Percentiles rank a stretch among this genome's conserved stretches.
Conservation (phyloP, 2,888 invertebrate genomes). For the Leptinotarsa haldemani region DNA sequence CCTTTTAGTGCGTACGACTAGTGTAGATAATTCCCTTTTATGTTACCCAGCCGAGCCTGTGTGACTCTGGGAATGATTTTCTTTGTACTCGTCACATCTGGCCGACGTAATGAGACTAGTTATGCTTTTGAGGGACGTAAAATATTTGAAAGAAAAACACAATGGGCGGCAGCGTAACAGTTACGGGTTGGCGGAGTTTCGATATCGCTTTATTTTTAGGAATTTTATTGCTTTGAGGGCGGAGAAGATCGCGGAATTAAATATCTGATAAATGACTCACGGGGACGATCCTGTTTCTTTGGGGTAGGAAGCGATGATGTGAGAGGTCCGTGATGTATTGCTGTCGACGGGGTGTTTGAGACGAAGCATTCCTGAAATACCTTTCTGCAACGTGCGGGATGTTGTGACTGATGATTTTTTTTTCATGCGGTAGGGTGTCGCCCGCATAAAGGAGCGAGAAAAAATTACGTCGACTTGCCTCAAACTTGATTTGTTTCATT, state of each 20-base stretch:
- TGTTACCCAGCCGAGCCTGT: slow-evolving; percentile 27
- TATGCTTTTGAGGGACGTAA: slow-evolving; percentile 43
- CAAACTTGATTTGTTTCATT: not conserved
- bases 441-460: not conserved
- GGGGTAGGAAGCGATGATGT: slow-evolving; percentile 11
- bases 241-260: slow-evolving; percentile 26
- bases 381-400: slow-evolving; percentile 2
- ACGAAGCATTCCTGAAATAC: slow-evolving; percentile 11
- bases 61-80: slow-evolving; percentile 34
- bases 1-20: slow-evolving; percentile 24
- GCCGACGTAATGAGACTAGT: slow-evolving; percentile 46
- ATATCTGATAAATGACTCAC: slow-evolving; percentile 35
- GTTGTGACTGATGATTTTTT: slow-evolving; percentile 16
- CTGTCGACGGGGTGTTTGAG: slow-evolving; percentile 6
- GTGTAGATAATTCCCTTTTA: slow-evolving; percentile 42
- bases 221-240: slow-evolving; percentile 31
- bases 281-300: slow-evolving; percentile 12
- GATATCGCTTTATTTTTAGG: slow-evolving; percentile 33
- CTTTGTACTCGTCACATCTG: slow-evolving; percentile 46
- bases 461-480: not conserved
- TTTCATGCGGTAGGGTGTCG: slow-evolving; percentile 1
- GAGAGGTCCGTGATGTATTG: slow-evolving; percentile 16
- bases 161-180: slow-evolving; percentile 40
- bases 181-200: slow-evolving; percentile 30
- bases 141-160: slow-evolving; percentile 39